A percentile compares a stretch with the other conserved stretches of the same genome.
Conservation (phyloP, 2,113 vertebrate genomes). For the Vulpes ferrilata region DNA sequence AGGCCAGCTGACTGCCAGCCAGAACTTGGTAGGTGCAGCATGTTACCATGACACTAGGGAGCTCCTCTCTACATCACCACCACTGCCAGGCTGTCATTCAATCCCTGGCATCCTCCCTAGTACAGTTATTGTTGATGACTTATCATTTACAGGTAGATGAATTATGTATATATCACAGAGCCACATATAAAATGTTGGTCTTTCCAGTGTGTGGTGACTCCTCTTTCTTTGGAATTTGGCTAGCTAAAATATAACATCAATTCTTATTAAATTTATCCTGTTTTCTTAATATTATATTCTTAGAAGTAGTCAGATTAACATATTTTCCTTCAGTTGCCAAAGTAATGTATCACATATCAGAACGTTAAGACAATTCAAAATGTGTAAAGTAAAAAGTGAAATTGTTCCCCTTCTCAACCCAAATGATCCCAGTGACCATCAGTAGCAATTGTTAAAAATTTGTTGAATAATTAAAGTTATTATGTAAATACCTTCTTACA, state of each 20-base stretch:
- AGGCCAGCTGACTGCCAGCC: background rate
- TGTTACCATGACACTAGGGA: background rate
- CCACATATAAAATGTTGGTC: background rate
- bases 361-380: constrained; percentile 45
- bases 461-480: constrained; percentile 8
- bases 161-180: background rate
- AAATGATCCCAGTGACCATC: background rate
- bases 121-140: background rate
- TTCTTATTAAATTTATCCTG: constrained; percentile 17
- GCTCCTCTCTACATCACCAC: background rate
- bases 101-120: background rate
- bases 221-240: constrained; percentile 26
- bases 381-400: constrained; percentile 54
- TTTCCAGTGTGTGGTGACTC: constrained; percentile 30
- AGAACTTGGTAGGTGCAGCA: background rate
- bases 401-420: background rate
- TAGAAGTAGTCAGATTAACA: constrained; percentile 11
- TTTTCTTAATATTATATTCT: constrained; percentile 2
- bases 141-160: background rate
- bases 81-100: background rate
- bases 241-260: background rate
- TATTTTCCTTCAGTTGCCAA: background rate
- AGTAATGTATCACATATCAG: background rate
- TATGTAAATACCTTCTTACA: background rate
- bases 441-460: constrained; percentile 14